A percentile compares a stretch with the other conserved stretches of the same genome.
Evolutionary conservation across 1,140 invertebrate species (phyloP).

Genomic region (Alviniconcha marisindica): DNA sequence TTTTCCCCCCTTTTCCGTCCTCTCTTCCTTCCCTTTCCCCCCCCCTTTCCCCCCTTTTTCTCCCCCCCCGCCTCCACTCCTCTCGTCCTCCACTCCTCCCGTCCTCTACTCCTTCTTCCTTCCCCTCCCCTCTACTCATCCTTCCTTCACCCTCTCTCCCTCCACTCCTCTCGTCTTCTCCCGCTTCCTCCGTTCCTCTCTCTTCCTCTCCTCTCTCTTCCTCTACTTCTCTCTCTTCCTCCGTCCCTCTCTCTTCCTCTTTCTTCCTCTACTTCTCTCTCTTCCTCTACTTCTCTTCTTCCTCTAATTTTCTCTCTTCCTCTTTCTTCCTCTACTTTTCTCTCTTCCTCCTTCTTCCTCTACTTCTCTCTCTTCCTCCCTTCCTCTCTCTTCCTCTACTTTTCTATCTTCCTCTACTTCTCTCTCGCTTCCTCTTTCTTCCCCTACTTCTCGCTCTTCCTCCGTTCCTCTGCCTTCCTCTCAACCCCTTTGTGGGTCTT

Average conservation of each 20-base stretch:
- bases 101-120: not conserved
- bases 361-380: too few species aligned
- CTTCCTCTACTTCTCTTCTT: not conserved
- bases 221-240: not conserved
- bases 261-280: not conserved
- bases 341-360: too few species aligned
- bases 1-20: slow-evolving; percentile 16
- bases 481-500: slow-evolving; percentile 39
- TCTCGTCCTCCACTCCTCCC: not conserved
- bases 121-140: not conserved
- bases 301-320: too few species aligned
- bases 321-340: too few species aligned
- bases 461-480: not conserved
- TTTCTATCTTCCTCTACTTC: too few species aligned
- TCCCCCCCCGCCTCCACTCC: too few species aligned
- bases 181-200: not conserved
- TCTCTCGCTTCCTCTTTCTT: too few species aligned
- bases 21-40: not conserved
- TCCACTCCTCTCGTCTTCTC: not conserved
- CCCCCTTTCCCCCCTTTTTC: not conserved
- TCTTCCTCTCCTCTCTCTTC: not conserved
- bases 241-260: not conserved
- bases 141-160: not conserved
- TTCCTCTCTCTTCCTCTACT: too few species aligned
- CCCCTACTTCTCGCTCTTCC: not conserved